Percentiles rank a stretch among this genome's conserved stretches.
phyloP scores from a whole-genome alignment of 92 coral and sea anemone species.

The Porites divaricata region DNA sequence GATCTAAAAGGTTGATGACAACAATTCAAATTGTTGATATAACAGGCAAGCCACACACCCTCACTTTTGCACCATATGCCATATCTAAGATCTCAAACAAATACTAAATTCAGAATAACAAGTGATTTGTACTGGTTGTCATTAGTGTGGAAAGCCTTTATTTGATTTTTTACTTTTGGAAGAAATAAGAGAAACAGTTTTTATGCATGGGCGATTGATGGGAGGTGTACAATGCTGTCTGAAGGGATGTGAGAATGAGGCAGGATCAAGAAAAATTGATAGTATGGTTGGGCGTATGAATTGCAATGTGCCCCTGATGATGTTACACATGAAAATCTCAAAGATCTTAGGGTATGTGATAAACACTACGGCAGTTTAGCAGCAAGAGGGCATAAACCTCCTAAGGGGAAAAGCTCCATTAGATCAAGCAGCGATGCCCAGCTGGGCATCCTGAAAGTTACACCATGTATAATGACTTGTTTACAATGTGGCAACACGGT shows the following conservation, averaged over 20 bases:
- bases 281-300: conserved; percentile 49
- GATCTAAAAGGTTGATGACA: conserved; percentile 3
- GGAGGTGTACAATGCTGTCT: conserved; percentile 46
- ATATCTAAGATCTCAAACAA: conserved; percentile 34
- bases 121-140: conserved; percentile 48
- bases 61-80: conserved; percentile 51
- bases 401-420: background rate
- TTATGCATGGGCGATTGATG: conserved; percentile 22
- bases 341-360: background rate
- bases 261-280: conserved; percentile 36
- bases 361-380: conserved; percentile 8
- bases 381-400: conserved; percentile 7
- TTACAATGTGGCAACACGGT: conserved; percentile 15
- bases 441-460: conserved; percentile 33
- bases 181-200: conserved; percentile 4
- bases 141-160: conserved; percentile 43
- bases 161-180: conserved; percentile 5
- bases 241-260: conserved; percentile 37
- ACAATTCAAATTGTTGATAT: conserved; percentile 9
- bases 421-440: background rate
- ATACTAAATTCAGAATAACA: conserved; percentile 11
- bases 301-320: background rate
- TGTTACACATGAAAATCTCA: background rate
- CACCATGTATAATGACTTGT: conserved; percentile 34
- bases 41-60: conserved; percentile 15